Base-by-base conservation (phyloP, 2,888 invertebrate species). In the Melitaea athalia region DNA sequence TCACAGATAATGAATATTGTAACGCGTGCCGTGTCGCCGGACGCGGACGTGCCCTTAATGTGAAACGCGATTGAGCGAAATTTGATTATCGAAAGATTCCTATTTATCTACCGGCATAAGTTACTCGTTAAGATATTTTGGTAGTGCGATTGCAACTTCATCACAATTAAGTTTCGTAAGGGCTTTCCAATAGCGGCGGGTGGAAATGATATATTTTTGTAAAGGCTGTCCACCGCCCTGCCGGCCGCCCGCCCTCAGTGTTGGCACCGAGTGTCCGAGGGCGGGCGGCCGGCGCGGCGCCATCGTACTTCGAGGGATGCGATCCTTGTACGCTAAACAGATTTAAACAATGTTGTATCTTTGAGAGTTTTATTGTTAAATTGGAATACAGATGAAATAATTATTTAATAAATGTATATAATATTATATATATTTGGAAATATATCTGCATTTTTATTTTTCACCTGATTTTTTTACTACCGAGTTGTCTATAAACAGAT, bases 341-440 rank as follows among this genome's bases (percentile, higher is more conserved):
- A 87, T 84, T 87, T 89, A 89, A 89, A 89, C 86, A 85, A 92
- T 93, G 93, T 93, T 93, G 92, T 92, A 89, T 92, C 91, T 92
- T 93, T 92, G 88, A 93, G 84, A 93, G 89, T 89, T 93, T 91
- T 93, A 93, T 93, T 93, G 93, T 93, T 93, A 88, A 91, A 90
- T 91, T 92, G 92, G 90, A 91, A 91, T 91, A 92, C 91, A 91
- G 87, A 91, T 88, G 86, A 92, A 88, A 89, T 88, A 85, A 91
- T 87, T 91, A 92, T 92, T 92, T 89, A 93, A 92, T 92, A 88
- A 91, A 93, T 93, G 91, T 92, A 91, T 93, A 92, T 93, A 57
- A 57, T 57, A 93, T 93, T 93, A 91, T 92, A 91, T 93, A 92
- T 93, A 93, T 93, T 93, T 93, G 91, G 90, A 93, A 88, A 86